Base-by-base conservation (phyloP, 2,113 vertebrate genomes). In the Cisticola juncidis region DNA sequence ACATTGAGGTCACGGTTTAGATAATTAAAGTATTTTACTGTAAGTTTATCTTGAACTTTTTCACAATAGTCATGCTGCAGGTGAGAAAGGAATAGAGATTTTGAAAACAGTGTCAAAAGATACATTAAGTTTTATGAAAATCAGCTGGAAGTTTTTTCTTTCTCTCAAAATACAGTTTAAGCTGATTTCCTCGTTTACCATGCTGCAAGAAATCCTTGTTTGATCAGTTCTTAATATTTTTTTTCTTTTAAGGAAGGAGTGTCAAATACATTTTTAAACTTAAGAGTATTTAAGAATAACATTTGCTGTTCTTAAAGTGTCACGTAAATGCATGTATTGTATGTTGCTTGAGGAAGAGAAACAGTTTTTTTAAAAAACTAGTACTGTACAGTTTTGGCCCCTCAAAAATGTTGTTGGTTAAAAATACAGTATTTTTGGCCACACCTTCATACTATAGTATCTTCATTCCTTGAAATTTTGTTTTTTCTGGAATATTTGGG, bases 341-440 rank as follows among this genome's bases (percentile, higher is more conserved):
- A 93, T 97, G 85, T 95, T 96, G 81, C 94, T 97, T 94, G 95
- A 97, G 95, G 96, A 94, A 89, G 94, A 92, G 89, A 97, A 97
- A 70, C 87, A 88, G 3, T 3, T 3, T 92, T 95, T 96, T 94
- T 14, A 9, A 60, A 96, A 94, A 96, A 73, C 79, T 88, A 95
- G 81, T 94, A 88, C 62, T 97, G 94, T 98, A 93, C 95, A 95
- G 51, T 97, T 97, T 94, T 78, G 96, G 61, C 93, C 97, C 84
- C 96, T 97, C 82, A 95, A 76, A 98, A 95, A 94, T 96, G 74
- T 97, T 97, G 85, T 93, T 97, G 97, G 96, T 98, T 98, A 97
- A 98, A 98, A 97, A 97, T 98, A 97, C 92, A 97, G 8, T 97
- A 97, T 96, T 98, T 98, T 97, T 97, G 96, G 90, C 97, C 97